phyloP scores from a whole-genome alignment of 2,888 invertebrate species.

The Portevinia maculata region DNA sequence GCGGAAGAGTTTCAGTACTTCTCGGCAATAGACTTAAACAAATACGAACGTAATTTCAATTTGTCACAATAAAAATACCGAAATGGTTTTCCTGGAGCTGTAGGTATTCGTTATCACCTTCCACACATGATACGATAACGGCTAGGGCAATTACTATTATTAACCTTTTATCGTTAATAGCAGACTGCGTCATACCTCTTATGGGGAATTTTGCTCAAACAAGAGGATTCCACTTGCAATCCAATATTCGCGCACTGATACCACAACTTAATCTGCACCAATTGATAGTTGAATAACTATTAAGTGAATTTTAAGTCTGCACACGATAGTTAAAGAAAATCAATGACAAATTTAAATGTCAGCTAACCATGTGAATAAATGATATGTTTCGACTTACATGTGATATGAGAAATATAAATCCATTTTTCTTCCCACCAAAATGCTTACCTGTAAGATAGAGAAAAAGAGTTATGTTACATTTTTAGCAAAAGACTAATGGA shows the following conservation, averaged over 20 bases:
- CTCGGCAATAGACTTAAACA: constrained; percentile 14
- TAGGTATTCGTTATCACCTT: constrained; percentile 53
- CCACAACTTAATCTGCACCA: not conserved
- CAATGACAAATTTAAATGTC: constrained; percentile 22
- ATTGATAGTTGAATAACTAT: constrained; percentile 17
- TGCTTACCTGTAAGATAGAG: constrained; percentile 22
- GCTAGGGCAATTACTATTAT: constrained; percentile 41
- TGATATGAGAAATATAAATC: constrained; percentile 10
- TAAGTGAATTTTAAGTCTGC: constrained; percentile 19
- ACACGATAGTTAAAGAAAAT: constrained; percentile 9
- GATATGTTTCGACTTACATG: constrained; percentile 24
- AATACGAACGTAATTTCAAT: constrained; percentile 41
- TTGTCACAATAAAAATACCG: not conserved
- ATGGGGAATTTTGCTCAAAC: constrained; percentile 26
- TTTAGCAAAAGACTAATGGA: not conserved
- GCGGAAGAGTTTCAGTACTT: constrained; percentile 12
- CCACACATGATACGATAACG: constrained; percentile 54
- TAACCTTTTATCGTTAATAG: constrained; percentile 52
- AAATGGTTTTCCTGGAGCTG: constrained; percentile 26
- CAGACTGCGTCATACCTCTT: not conserved
- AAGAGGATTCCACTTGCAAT: not conserved
- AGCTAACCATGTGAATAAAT: constrained; percentile 7
- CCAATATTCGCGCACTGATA: not conserved
- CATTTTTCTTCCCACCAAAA: not conserved
- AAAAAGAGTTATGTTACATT: not conserved